These are phyloP conservation scores for Hippoglossus hippoglossus DNA, from an alignment of 2,797 vertebrate genomes.

Conservation along the genomic window DNA sequence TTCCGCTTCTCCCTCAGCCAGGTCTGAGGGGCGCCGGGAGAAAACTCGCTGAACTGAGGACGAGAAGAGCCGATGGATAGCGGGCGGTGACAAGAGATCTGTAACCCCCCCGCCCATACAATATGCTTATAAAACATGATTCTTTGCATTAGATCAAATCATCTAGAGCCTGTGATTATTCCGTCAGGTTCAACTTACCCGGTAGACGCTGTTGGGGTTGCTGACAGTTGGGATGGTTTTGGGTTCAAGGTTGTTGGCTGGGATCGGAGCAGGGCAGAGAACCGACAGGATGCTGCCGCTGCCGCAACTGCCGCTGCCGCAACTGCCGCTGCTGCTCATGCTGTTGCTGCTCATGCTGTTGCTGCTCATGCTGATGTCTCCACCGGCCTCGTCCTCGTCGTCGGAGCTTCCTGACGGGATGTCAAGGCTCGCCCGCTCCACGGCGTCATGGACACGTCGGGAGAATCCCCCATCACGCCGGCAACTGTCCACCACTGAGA, in stretches of 20 bases:
- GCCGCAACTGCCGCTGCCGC: conserved; percentile 29
- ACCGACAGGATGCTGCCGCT: conserved; percentile 37
- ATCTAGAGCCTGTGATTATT: too few relatives aligned
- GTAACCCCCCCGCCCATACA: too few relatives aligned
- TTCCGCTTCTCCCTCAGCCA: conserved; percentile 88
- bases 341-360: conserved; percentile 49
- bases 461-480: conserved; percentile 82
- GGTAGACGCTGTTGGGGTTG: conserved; percentile 97
- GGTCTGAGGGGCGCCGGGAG: conserved; percentile 70
- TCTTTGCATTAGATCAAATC: neutral
- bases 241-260: conserved; percentile 66
- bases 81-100: too few relatives aligned
- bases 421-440: conserved; percentile 87
- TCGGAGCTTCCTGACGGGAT: conserved; percentile 85
- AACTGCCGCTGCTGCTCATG: conserved; percentile 51
- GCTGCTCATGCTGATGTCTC: conserved; percentile 45
- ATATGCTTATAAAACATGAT: neutral
- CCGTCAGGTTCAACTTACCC: conserved; percentile 78
- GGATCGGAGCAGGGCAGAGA: conserved; percentile 8
- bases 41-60: conserved; percentile 82
- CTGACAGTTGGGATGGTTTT: conserved; percentile 92
- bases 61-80: neutral
- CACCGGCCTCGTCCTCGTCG: conserved; percentile 85
- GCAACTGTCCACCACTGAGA: conserved; percentile 82
- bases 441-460: conserved; percentile 87